Conservation (phyloP, 1,140 invertebrate genomes). For the Aphis craccivora region DNA sequence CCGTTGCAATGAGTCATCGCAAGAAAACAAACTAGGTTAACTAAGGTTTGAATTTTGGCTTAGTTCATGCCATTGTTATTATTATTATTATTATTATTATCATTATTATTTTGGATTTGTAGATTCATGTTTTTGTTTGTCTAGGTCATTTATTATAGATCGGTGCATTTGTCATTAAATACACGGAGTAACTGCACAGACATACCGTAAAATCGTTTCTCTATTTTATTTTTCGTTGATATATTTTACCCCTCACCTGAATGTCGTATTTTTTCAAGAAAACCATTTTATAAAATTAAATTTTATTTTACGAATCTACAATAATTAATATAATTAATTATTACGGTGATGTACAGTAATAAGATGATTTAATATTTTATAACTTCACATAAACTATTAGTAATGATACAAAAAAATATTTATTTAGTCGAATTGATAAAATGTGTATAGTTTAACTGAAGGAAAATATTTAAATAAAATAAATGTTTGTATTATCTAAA, state of each 20-base stretch:
- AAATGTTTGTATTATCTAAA: too few relatives aligned
- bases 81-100: neutral
- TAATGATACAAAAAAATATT: neutral
- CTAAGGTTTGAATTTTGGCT: neutral
- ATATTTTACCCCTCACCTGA: neutral
- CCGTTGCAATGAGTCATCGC: neutral
- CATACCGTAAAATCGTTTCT: neutral
- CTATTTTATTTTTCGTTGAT: neutral
- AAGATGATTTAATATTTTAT: neutral
- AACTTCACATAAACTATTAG: neutral
- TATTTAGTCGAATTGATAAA: neutral
- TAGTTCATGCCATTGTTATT: slow-evolving; percentile 9
- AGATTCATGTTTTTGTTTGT: neutral
- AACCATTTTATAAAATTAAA: neutral
- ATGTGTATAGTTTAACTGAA: neutral
- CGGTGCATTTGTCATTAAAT: neutral
- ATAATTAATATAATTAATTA: neutral
- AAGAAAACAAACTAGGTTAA: slow-evolving; percentile 14
- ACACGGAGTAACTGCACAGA: neutral
- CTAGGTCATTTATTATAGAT: neutral
- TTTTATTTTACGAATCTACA: neutral
- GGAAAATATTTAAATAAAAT: too few relatives aligned
- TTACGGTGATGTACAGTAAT: neutral
- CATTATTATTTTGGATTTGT: neutral
- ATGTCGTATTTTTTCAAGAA: neutral